These are phyloP conservation scores for Dicerorhinus sumatrensis DNA, from an alignment of 2,113 vertebrate genomes.

Conservation along the genomic window DNA sequence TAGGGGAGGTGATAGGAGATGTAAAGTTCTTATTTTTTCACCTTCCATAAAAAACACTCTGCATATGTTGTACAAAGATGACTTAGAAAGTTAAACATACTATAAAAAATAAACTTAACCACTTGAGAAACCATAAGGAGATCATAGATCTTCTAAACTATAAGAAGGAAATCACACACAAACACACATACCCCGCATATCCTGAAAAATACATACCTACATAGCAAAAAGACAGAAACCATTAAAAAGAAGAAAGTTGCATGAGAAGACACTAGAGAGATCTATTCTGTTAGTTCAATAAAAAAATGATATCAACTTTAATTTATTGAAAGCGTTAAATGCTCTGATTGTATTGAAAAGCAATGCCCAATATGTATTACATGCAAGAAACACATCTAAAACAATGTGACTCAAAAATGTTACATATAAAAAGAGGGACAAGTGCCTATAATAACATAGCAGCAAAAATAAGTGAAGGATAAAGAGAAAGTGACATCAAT, in stretches of 20 bases:
- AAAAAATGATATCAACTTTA: background rate
- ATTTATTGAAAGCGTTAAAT: background rate
- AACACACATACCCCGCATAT: background rate
- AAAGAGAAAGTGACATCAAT: background rate
- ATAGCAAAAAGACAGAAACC: background rate
- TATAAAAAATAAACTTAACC: background rate
- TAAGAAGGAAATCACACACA: background rate
- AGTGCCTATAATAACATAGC: background rate
- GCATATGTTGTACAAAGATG: background rate
- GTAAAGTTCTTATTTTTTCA: background rate
- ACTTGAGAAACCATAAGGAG: background rate
- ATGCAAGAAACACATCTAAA: background rate
- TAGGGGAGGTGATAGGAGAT: background rate
- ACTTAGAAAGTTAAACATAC: background rate
- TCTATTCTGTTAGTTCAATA: background rate
- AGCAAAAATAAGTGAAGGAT: background rate
- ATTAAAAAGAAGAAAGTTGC: background rate
- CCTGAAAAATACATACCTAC: background rate
- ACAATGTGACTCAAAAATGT: background rate
- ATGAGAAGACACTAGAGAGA: background rate
- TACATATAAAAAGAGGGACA: background rate
- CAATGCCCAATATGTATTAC: background rate
- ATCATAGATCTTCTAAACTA: background rate
- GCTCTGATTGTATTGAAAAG: background rate
- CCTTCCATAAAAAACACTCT: background rate